Evolutionary conservation across 2,888 invertebrate species (phyloP).

Genomic region (Synergus japonicus): DNA sequence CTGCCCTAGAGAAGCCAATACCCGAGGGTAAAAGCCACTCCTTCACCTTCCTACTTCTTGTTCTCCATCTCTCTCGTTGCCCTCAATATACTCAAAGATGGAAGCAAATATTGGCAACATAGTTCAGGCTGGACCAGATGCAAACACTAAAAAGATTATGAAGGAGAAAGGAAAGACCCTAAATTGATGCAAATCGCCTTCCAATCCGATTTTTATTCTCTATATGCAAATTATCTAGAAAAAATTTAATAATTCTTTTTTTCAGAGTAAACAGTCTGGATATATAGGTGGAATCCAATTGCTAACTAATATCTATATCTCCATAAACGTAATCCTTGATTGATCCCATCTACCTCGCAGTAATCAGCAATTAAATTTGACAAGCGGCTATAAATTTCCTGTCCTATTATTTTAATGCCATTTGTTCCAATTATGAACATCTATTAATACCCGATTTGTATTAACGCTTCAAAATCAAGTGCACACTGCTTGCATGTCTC

Average conservation of each 20-base stretch:
- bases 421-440: slow-evolving; percentile 20
- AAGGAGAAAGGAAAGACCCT: background rate
- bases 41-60: slow-evolving; percentile 32
- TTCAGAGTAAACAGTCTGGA: too few relatives aligned
- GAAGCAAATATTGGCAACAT: slow-evolving; percentile 52
- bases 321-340: background rate
- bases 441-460: slow-evolving; percentile 25
- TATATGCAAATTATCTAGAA: background rate
- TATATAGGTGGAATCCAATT: background rate
- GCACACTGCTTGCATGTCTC: slow-evolving; percentile 7
- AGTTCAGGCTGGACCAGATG: slow-evolving; percentile 20
- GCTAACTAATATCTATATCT: slow-evolving; percentile 8
- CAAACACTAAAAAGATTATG: slow-evolving; percentile 8
- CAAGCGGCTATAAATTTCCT: slow-evolving; percentile 15
- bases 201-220: background rate
- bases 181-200: background rate
- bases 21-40: slow-evolving; percentile 38
- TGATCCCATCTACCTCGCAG: slow-evolving; percentile 15
- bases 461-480: slow-evolving; percentile 19
- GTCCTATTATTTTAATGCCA: slow-evolving; percentile 18
- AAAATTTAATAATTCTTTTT: too few relatives aligned
- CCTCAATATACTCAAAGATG: slow-evolving; percentile 51
- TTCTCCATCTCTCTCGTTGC: slow-evolving; percentile 42
- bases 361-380: slow-evolving; percentile 30
- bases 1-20: slow-evolving; percentile 44